Conservation (phyloP, 2,797 vertebrate species). For the Sphaeramia orbicularis region DNA sequence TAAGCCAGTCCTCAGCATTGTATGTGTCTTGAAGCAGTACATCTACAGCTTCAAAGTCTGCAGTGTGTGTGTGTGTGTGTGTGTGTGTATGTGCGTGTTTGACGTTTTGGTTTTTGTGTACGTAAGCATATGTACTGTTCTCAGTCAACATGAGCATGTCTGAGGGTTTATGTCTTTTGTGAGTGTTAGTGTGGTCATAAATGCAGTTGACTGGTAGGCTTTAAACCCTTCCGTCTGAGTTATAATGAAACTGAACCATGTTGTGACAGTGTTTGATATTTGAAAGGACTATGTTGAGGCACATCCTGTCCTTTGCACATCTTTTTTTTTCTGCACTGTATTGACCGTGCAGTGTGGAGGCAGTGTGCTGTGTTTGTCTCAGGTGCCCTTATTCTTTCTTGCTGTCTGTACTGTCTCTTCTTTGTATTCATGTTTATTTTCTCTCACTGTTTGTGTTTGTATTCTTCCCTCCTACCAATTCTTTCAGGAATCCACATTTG, state of each 20-base stretch:
- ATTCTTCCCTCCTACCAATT: conserved; percentile 30
- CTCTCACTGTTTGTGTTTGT: not conserved
- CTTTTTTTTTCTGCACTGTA: not conserved
- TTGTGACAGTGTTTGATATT: conserved; percentile 27
- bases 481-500: conserved; percentile 88
- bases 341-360: not conserved
- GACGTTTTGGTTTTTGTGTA: not conserved
- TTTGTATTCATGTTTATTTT: conserved; percentile 10
- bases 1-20: conserved; percentile 40
- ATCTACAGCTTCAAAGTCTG: conserved; percentile 47
- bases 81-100: conserved; percentile 14
- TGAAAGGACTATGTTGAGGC: conserved; percentile 34
- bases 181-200: conserved; percentile 14
- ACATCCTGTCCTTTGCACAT: conserved; percentile 32
- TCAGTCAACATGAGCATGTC: not conserved
- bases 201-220: conserved; percentile 21
- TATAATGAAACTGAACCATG: conserved; percentile 59
- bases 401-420: not conserved
- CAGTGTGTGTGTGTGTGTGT: conserved; percentile 8
- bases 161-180: conserved; percentile 1
- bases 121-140: not conserved
- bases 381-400: conserved; percentile 12
- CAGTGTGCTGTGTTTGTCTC: conserved; percentile 22
- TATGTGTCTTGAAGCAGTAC: conserved; percentile 29
- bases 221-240: conserved; percentile 33